These are phyloP conservation scores for Mormyrops attenuatus DNA, from an alignment of 2,797 vertebrate genomes.

Conservation along the genomic window DNA sequence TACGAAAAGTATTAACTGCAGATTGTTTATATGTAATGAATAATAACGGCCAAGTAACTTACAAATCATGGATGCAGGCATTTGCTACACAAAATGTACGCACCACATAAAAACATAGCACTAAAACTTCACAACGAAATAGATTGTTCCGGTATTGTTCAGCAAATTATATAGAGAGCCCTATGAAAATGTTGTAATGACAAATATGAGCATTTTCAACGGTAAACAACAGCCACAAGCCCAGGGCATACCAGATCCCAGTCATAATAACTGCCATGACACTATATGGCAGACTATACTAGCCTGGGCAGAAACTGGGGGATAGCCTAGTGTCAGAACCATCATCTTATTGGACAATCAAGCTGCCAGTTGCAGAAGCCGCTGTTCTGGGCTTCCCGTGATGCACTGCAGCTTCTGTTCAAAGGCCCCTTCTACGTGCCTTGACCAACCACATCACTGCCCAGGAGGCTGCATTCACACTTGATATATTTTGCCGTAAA, in stretches of 20 bases:
- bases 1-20: not conserved
- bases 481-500: not conserved
- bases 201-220: not conserved
- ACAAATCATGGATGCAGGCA: not conserved
- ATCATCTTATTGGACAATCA: not conserved
- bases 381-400: not conserved
- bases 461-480: not conserved
- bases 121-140: not conserved
- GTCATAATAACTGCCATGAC: not conserved
- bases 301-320: not conserved
- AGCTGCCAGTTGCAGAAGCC: not conserved
- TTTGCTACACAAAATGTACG: not conserved
- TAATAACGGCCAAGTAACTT: not conserved
- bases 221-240: not conserved
- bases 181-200: not conserved
- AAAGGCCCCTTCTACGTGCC: not conserved
- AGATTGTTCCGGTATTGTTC: not conserved
- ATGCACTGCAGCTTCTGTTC: not conserved
- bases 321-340: not conserved
- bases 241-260: not conserved
- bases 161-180: not conserved
- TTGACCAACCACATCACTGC: not conserved
- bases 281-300: not conserved
- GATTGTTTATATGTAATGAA: not conserved
- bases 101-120: not conserved